Evolutionary conservation across 2,888 invertebrate genomes (phyloP).

Genomic region (Diaphora mendica): DNA sequence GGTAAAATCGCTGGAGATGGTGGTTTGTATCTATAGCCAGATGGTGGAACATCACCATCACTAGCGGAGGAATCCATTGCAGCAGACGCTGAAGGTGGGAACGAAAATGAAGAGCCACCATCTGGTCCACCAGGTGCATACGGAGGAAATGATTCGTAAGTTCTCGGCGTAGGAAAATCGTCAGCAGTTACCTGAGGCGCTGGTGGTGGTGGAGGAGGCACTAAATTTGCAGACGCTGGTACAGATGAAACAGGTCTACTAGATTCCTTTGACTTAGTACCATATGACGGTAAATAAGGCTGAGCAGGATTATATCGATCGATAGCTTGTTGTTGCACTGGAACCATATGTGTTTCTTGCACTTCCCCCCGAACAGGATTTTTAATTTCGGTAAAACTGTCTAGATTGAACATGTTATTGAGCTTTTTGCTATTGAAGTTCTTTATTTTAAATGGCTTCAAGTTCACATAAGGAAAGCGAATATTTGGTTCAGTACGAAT

Average conservation of each 20-base stretch:
- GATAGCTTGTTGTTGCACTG: constrained; percentile 64
- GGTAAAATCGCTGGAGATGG: constrained; percentile 61
- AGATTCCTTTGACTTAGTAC: constrained; percentile 71
- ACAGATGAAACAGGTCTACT: constrained; percentile 36
- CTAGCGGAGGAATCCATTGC: constrained; percentile 51
- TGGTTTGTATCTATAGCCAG: constrained; percentile 72
- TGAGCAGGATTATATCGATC: constrained; percentile 84
- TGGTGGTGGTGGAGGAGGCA: constrained; percentile 44
- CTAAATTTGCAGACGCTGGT: constrained; percentile 39
- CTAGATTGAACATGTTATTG: constrained; percentile 72
- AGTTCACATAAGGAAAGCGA: constrained; percentile 78
- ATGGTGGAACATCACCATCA: constrained; percentile 48
- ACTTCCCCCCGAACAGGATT: constrained; percentile 79
- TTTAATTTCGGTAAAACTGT: constrained; percentile 63
- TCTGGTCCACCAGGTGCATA: constrained; percentile 60
- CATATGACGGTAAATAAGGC: constrained; percentile 75
- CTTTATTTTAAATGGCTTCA: constrained; percentile 81
- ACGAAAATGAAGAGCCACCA: constrained; percentile 48
- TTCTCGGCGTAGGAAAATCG: constrained; percentile 72
- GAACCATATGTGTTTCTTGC: constrained; percentile 63
- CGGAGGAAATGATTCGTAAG: constrained; percentile 80
- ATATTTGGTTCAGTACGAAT: constrained; percentile 78
- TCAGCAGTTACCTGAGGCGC: constrained; percentile 57
- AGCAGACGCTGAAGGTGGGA: constrained; percentile 57
- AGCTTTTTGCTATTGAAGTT: constrained; percentile 67